Base-by-base conservation (phyloP, 1,140 invertebrate genomes). In the Phthorimaea operculella region DNA sequence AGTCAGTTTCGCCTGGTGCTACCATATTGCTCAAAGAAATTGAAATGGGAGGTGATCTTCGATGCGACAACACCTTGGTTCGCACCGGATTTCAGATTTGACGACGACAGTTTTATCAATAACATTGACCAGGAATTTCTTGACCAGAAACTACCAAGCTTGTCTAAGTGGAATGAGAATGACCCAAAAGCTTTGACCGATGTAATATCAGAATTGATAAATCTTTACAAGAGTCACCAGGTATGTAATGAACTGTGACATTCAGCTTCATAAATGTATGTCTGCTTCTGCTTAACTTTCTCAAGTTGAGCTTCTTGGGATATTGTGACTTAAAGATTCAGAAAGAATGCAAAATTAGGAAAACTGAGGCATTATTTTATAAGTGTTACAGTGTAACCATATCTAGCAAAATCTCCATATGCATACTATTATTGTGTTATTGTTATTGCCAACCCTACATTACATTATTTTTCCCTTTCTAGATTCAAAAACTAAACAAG, bases 141-240 rank as follows among this genome's bases (percentile, higher is more conserved):
- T 12, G 74, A 74, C 48, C 64, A 72, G 54, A 62, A 79, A 61
- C 60, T 90, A 33, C 88, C 88, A n/a, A 89, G 87, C 73, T 76
- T 90, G 33, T 76, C 79, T 10, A 78, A 85, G 50, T 90, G 89
- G 89, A 76, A 89, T 77, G 66, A 74, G 52, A 79, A 72, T 54
- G 74, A 90, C 70, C 72, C 77, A 3, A 81, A 86, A 61, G 77
- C 86, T 33, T 69, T 90, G 7, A 70, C 87, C 47, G 78, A 84
- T 57, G 88, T 89, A n/a, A 70, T 90, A 45, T 71, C 66, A 47
- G 88, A 90, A 68, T 64, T 90, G 33, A 66, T 87, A 33, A 61
- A 60, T 16, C 79, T 87, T 49, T 90, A 89, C 54, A 88, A 88
- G 73, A 65, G 73, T 52, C 68, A 88, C 65, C 88, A 90, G 81